Evolutionary conservation across 1,140 invertebrate genomes (phyloP).

Genomic region (Brachionus calyciflorus): DNA sequence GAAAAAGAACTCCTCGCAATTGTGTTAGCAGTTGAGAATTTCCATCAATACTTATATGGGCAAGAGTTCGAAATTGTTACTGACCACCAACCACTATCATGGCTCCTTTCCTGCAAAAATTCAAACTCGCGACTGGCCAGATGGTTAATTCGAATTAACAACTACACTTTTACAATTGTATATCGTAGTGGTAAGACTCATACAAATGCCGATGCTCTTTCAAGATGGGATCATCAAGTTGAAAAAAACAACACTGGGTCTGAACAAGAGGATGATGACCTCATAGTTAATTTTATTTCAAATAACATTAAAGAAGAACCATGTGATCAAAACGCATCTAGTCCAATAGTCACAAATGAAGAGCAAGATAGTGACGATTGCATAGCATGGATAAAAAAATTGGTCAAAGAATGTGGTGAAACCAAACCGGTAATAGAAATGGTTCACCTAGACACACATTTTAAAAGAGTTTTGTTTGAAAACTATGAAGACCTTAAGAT

Average conservation of each 20-base stretch:
- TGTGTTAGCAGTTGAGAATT: conserved; percentile 58
- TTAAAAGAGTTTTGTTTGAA: background rate
- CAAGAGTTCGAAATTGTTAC: conserved; percentile 60
- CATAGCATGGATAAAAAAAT: background rate
- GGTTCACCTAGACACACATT: background rate
- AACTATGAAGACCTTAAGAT: background rate
- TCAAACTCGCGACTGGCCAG: background rate
- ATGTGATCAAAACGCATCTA: background rate
- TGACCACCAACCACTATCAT: conserved; percentile 61
- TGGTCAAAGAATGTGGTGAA: background rate
- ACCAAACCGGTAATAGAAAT: background rate
- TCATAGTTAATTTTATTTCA: background rate
- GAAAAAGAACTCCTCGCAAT: conserved; percentile 57
- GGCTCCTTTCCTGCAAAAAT: conserved; percentile 52
- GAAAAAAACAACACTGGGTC: background rate
- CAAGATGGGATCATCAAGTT: conserved; percentile 32
- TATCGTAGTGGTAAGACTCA: background rate
- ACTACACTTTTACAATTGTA: background rate
- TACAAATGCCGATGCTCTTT: conserved; percentile 45
- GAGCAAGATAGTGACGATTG: background rate
- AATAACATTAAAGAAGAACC: background rate
- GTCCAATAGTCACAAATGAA: background rate
- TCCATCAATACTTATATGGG: conserved; percentile 60
- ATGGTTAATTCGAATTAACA: conserved; percentile 1
- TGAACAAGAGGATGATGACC: background rate